Base-by-base conservation (phyloP, 1,140 invertebrate species). In the Ericerus pela region DNA sequence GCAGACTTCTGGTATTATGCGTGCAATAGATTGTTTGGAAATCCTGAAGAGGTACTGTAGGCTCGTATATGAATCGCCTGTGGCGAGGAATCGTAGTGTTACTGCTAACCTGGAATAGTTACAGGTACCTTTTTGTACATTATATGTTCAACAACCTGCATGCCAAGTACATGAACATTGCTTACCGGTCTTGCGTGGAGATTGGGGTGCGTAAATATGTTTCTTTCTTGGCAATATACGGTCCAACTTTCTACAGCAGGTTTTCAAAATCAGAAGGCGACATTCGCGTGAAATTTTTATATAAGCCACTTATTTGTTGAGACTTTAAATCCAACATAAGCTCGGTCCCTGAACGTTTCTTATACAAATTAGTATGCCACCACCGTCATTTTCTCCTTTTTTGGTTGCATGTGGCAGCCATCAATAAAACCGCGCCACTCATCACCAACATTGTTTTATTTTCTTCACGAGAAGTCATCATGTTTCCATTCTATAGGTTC, bases 81-180 rank as follows among this genome's bases (percentile, higher is more conserved):
- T 57, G 33, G 51, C 56, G 31, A 57, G 53, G 33, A 53, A 57
- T 26, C 56, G 47, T n/a, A 57, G 33, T 33, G 56, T 57, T 53
- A 57, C 11, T 27, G 56, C 30, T 18, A 53, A 20, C 20, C 56
- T 54, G 10, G 30, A 16, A 33, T 36, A 20, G 3, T 33, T 26
- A 41, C 4, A 8, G 20, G 6, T 16, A 41, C 5, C 20, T 41
- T 16, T 10, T 16, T 41, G 5, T 41, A 10, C 4, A 41, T 16
- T 5, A 10, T 6, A 6, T 16, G 30, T 41, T 41, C n/a, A n/a
- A n/a, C n/a, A n/a, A n/a, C n/a, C n/a, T n/a, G n/a, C n/a, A n/a
- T n/a, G n/a, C n/a, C n/a, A 41, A 41, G 14, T 41, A 18, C 5
- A 16, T 16, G 20, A 6, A 18, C 5, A 41, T 41, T 41, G 20